Evolutionary conservation across 2,888 invertebrate genomes (phyloP), one percentile per base, ranked within the genome.

Genomic region (Plutella xylostella): DNA sequence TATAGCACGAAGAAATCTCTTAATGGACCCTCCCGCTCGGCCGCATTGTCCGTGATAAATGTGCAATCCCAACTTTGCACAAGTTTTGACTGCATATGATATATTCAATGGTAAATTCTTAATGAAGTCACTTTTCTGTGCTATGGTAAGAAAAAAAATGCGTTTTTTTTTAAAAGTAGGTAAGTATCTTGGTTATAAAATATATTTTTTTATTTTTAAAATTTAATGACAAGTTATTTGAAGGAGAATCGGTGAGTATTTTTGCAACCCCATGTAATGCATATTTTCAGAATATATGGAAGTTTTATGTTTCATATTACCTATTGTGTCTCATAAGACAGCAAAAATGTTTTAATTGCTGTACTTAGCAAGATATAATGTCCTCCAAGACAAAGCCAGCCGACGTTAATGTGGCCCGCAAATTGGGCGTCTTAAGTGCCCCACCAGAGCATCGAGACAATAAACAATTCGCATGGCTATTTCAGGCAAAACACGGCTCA

Each of bases 1-100:
- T 83, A 83, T 80, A 78, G 70, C 69, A 70, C 73, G 78, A 80
- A 79, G 79, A 78, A 78, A 82, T 80, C 75, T 79, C 75, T 76
- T 83, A 82, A 83, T 83, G 80, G 78, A 79, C 70, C 72, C 67
- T 69, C 68, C 66, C 63, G 76, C 72, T 73, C 73, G 75, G 68
- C 69, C 72, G 61, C 34, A 20, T 35, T 45, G 33, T 60, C 55
- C 59, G 72, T 79, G 82, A 83, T 82, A 80, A 80, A 83, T 83
- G 82, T 80, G 73, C 80, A 82, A 80, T 82, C 73, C 76, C 68
- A 78, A 82, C 77, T 80, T 79, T 67, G 72, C 69, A 73, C 65
- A 72, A 82, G 75, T 80, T 82, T 78, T 76, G 79, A 80, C 78
- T 75, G 59, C 56, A 52, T 58, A 72, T 78, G 74, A 82, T 78